Evolutionary conservation across 2,113 vertebrate species (phyloP), one percentile per base, ranked within the genome.

Genomic region (Bufo bufo): DNA sequence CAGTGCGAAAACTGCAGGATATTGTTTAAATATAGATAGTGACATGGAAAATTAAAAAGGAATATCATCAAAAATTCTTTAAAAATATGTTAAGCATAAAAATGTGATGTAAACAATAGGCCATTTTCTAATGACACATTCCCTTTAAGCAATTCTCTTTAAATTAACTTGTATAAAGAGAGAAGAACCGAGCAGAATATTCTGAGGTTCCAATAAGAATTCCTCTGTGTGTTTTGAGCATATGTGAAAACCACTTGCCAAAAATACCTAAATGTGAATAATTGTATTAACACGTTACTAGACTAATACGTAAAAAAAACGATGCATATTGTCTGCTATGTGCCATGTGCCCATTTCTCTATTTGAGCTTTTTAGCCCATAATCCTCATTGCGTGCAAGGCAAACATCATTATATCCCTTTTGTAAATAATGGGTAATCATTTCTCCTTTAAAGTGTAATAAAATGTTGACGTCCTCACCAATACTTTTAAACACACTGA

Each of bases 281-380:
- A 77, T 77, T 77, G 49, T 77, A 77, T 77, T 77, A 50, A 77
- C 75, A 77, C 17, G 47, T 77, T n/a, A 77, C 49, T 77, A 52
- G 20, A 52, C 47, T 77, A 52, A 52, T 50, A n/a, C 47, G 1
- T 77, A 3, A 52, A 77, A 49, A 50, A 77, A n/a, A 49, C 75
- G 52, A 6, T 52, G 12, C 47, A 77, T 77, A 77, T 52, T 77
- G 75, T 52, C 75, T n/a, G 75, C 49, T 20, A 52, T n/a, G 49
- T 20, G 33, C 75, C 47, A 50, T 77, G 75, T 77, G 75, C 75
- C 23, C 56, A 43, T 52, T 50, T 77, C 17, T 77, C n/a, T 77
- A 52, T 77, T 77, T 10, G 17, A 77, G 10, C 49, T 77, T 77
- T 50, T 52, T 77, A n/a, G 47, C 20, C 47, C 47, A 77, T 77